Evolutionary conservation across 2,797 vertebrate species (phyloP), one percentile per base, ranked within the genome.

Genomic region (Tauraco hartlaubi): DNA sequence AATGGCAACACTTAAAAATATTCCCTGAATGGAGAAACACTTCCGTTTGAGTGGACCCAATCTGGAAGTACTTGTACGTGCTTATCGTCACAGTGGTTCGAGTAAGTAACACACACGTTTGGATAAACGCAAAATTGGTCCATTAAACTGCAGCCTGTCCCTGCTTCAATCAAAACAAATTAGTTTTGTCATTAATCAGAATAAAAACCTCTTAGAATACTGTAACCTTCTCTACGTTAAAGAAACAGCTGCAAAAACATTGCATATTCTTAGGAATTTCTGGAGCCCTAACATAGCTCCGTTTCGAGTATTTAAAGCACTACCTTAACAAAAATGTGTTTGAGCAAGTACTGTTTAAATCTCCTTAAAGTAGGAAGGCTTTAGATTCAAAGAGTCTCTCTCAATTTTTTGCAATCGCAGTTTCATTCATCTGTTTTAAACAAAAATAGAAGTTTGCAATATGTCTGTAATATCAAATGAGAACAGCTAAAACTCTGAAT

Each of bases 161-260:
- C 48, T 59, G 33, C 52, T 87, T 94, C 49, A 62, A 46, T 88
- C 63, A 88, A 86, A 88, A 56, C 28, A 64, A 86, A 88, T 92
- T 14, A 48, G 13, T 54, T 92, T 74, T 81, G n/a, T 79, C 33
- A 79, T 72, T 79, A 66, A 92, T 67, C 31, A 74, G 66, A 83
- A 44, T 56, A 83, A 46, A 74, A 82, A 93, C 35, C 28, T 69
- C 54, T 77, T 84, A 44, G 29, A 78, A 72, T 56, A 73, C 52
- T 54, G 55, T 59, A 71, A 35, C 51, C 43, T 81, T 78, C 43
- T 66, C 55, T 63, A 69, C 2, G 1, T 49, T 78, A 37, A 88
- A 72, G 52, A 87, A 51, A 44, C 33, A 69, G 55, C 23, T 17
- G 37, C 33, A 74, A 52, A 75, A 52, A 4, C 7, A 35, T 35